phyloP scores from a whole-genome alignment of 2,113 vertebrate genomes.

The Gallinago paraguaiae region DNA sequence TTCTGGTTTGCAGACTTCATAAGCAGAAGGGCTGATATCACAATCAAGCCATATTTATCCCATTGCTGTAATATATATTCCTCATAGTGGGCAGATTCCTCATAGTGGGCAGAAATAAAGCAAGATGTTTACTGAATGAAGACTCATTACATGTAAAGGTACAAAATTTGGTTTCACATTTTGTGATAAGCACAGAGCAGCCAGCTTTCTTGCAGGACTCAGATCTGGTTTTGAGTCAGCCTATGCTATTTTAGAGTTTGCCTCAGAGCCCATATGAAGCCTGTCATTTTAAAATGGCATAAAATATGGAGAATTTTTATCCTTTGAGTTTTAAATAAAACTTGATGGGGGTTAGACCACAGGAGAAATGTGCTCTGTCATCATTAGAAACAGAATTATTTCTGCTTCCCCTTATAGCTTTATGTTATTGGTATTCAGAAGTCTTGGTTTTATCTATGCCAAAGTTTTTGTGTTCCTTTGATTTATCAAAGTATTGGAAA shows the following conservation, averaged over 20 bases:
- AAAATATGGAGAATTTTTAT: not conserved
- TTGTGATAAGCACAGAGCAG: not conserved
- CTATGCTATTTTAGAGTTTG: not conserved
- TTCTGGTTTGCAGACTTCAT: not conserved
- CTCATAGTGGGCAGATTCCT: not conserved
- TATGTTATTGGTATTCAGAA: not conserved
- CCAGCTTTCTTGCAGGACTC: not conserved
- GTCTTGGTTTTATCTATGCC: not conserved
- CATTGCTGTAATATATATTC: not conserved
- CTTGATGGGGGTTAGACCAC: not conserved
- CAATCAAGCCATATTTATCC: not conserved
- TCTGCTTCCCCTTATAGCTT: not conserved
- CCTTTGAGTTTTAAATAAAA: not conserved
- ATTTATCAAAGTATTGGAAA: conserved; percentile 7
- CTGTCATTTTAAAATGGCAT: not conserved
- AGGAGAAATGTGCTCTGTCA: not conserved
- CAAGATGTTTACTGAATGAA: not conserved
- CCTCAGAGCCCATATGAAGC: not conserved
- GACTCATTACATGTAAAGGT: not conserved
- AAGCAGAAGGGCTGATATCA: not conserved
- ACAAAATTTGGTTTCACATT: not conserved
- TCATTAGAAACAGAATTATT: not conserved
- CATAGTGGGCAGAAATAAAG: not conserved
- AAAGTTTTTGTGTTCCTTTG: not conserved
- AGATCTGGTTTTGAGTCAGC: not conserved